A percentile compares a stretch with the other conserved stretches of the same genome.
Conservation (phyloP, 2,797 vertebrate genomes). For the Bovichtus diacanthus region DNA sequence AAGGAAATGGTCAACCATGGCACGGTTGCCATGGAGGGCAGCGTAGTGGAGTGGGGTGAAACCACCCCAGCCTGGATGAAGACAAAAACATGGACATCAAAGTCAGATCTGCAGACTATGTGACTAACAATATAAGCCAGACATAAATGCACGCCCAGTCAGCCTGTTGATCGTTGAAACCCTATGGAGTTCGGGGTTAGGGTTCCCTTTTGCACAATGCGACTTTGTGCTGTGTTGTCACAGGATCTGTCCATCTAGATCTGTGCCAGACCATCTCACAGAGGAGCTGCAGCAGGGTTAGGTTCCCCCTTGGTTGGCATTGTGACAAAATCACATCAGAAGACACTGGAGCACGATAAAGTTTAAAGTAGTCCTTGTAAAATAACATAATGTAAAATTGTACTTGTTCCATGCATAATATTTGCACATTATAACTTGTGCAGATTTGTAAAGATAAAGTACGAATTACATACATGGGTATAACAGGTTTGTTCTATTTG, state of each 20-base stretch:
- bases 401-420: background rate
- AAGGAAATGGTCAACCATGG: conserved; percentile 82
- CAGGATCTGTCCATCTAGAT: conserved; percentile 49
- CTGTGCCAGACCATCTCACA: conserved; percentile 47
- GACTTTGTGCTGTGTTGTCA: conserved; percentile 57
- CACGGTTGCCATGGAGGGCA: conserved; percentile 84
- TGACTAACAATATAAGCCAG: conserved; percentile 7
- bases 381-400: background rate
- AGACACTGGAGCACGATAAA: conserved; percentile 23
- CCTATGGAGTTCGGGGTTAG: conserved; percentile 17
- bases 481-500: background rate
- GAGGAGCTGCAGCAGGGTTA: conserved; percentile 27
- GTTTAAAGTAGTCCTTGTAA: background rate
- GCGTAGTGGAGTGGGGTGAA: conserved; percentile 87
- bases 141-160: conserved; percentile 10
- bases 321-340: conserved; percentile 58
- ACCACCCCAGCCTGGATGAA: conserved; percentile 85
- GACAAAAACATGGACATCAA: conserved; percentile 35
- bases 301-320: conserved; percentile 39
- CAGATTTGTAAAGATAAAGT: background rate
- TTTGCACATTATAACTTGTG: background rate
- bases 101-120: conserved; percentile 6
- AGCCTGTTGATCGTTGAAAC: conserved; percentile 35
- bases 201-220: conserved; percentile 46
- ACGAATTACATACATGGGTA: background rate